Percentiles rank a stretch among this genome's conserved stretches.
phyloP scores from a whole-genome alignment of 2,797 vertebrate species.

The Pipistrellus kuhlii region DNA sequence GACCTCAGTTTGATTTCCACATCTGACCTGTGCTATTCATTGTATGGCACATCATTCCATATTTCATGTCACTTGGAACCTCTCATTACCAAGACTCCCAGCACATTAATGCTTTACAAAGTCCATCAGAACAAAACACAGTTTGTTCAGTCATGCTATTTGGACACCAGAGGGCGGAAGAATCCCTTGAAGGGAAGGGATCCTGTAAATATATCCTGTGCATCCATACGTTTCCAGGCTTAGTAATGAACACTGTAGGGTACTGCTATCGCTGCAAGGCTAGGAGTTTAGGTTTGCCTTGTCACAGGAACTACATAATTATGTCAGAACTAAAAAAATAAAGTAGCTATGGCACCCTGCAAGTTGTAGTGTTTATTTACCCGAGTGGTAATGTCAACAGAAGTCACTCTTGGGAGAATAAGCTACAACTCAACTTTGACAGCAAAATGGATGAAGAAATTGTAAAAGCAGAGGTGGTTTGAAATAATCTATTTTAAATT shows the following conservation, averaged over 20 bases:
- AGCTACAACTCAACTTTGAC: conserved; percentile 70
- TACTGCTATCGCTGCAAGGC: conserved; percentile 56
- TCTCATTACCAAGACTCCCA: fast-evolving
- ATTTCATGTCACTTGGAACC: conserved; percentile 53
- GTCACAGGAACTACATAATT: conserved; percentile 71
- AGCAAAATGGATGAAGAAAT: conserved; percentile 60
- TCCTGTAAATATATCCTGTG: fast-evolving
- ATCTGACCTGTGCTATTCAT: not conserved
- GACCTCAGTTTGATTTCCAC: not conserved
- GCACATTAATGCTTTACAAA: not conserved
- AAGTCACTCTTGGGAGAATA: conserved; percentile 73
- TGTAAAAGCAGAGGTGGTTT: not conserved
- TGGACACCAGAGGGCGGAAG: conserved; percentile 84
- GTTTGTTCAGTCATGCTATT: not conserved
- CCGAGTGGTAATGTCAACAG: conserved; percentile 69
- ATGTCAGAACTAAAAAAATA: conserved; percentile 78
- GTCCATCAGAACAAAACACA: not conserved
- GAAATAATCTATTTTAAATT: not conserved
- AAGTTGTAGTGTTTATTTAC: conserved; percentile 76
- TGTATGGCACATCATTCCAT: not conserved
- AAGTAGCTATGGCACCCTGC: conserved; percentile 44
- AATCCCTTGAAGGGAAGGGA: not conserved
- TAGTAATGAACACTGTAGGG: not conserved
- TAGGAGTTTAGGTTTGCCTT: conserved; percentile 73
- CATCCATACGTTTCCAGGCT: not conserved